Base-by-base conservation (phyloP, 53 echinoderm and acorn worm genomes). In the Paelopatides confundens region DNA sequence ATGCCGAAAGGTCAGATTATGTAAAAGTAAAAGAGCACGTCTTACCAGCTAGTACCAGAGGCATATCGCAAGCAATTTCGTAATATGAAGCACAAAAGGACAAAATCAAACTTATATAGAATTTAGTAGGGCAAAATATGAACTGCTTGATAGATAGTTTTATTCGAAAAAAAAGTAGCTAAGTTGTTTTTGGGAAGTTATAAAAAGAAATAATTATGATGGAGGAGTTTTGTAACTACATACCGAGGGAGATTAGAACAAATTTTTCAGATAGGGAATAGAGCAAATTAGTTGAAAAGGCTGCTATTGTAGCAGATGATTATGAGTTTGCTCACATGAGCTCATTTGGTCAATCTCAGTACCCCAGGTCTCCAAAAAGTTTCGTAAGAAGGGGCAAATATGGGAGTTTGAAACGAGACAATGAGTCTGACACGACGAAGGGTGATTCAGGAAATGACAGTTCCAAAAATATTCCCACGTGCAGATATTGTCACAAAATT, bases 221-320 rank as follows among this genome's bases (percentile, higher is more conserved):
- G 74, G 74, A 74, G 37, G 37, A 74, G 21, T 74, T 74, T 3
- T 17, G 74, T 40, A 36, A 74, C 43, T 74, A 31, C 30, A 7
- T 69, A 34, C 74, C 0, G 11, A 36, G 46, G 62, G 53, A 85
- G 21, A 64, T 88, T 47, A 91, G 52, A 65, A 90, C 82, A 31
- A 91, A 94, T 69, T 46, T 88, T 27, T 69, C 62, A 33, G 91
- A 91, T 21, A 63, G 17, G 71, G 62, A 3, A 65, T 91, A 23
- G 65, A 81, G 13, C 64, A 62, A 15, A 53, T 91, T 29, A n/a
- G n/a, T n/a, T n/a, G 52, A 87, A 62, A 63, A 77, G 14, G 93
- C 93, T 13, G 88, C 90, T 29, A 78, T 76, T 65, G 32, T 70
- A 54, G 84, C 87, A 38, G 93, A 93, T 71, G 87, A 93, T 32